Percentiles rank a stretch among this genome's conserved stretches.
These are phyloP conservation scores for Morpho deidamia DNA, from an alignment of 2,888 invertebrate species.

Conservation along the genomic window DNA sequence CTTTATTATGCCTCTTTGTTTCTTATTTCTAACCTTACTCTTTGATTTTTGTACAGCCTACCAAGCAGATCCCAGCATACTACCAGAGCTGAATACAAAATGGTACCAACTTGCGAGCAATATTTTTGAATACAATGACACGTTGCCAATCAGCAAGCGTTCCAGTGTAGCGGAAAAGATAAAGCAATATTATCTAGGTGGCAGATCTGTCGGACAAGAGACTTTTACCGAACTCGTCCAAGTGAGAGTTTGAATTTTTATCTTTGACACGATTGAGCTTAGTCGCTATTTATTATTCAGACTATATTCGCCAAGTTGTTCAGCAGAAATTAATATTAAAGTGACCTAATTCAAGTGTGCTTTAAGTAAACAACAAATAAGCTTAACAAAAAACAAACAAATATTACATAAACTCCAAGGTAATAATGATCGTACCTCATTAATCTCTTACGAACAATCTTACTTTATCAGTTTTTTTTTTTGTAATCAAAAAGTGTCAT, in stretches of 20 bases:
- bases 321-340: no score
- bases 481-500: no score
- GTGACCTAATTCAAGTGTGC: no score
- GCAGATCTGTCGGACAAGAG: constrained; percentile 65
- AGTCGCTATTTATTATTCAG: no score
- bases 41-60: constrained; percentile 35
- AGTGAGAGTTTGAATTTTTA: constrained; percentile 33
- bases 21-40: not conserved
- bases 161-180: constrained; percentile 68
- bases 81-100: constrained; percentile 72
- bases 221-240: constrained; percentile 59
- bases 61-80: constrained; percentile 51
- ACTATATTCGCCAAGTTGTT: no score
- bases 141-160: constrained; percentile 64
- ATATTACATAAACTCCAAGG: no score
- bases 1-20: not conserved
- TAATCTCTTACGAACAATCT: no score
- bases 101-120: constrained; percentile 81
- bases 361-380: no score
- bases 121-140: constrained; percentile 81
- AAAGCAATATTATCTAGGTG: constrained; percentile 74
- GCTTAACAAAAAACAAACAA: no score
- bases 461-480: no score
- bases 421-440: no score
- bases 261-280: not conserved